Base-by-base conservation (phyloP, 1,140 invertebrate genomes). In the Drosophila dunni region DNA sequence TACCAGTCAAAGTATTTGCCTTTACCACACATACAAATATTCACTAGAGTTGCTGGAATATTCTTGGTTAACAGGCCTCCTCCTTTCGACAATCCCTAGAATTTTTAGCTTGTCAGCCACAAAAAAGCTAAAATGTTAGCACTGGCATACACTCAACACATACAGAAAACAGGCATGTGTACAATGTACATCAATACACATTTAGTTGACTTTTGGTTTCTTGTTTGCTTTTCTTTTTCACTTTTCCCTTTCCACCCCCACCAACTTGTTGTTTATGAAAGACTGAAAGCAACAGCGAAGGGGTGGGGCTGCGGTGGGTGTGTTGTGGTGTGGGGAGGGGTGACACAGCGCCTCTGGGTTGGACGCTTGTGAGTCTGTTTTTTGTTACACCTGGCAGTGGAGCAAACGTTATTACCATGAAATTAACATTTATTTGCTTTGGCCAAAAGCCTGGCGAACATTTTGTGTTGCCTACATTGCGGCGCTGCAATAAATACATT, bases 391-490 rank as follows among this genome's bases (percentile, higher is more conserved):
- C 79, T 86, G 48, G 62, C 29, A 68, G 75, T 36, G 24, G 48
- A 42, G 83, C 62, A 79, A 86, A 82, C 79, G 79, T 71, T 88
- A 83, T 88, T 88, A 79, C 68, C 83, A 88, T 88, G 86, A 80
- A 79, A 88, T 88, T 88, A 88, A 89, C 79, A 88, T 88, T 88
- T 88, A 89, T 88, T 89, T 88, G 66, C 69, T 74, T 88, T 82
- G 80, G 71, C 65, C 79, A 50, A 62, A 58, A 38, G 53, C 20
- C 61, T 34, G 38, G 13, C 42, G 11, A 17, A 63, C 58, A 29
- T 38, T 58, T 64, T 64, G 13, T 48, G 60, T 58, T 75, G 72
- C 67, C 60, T 75, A 71, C 72, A 71, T 75, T 64, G 66, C 45
- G 60, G 67, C 60, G 67, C 60, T 20, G 72, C 82, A 86, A 86